phyloP scores from a whole-genome alignment of 2,888 invertebrate species.

The Himalopsyche japonica region DNA sequence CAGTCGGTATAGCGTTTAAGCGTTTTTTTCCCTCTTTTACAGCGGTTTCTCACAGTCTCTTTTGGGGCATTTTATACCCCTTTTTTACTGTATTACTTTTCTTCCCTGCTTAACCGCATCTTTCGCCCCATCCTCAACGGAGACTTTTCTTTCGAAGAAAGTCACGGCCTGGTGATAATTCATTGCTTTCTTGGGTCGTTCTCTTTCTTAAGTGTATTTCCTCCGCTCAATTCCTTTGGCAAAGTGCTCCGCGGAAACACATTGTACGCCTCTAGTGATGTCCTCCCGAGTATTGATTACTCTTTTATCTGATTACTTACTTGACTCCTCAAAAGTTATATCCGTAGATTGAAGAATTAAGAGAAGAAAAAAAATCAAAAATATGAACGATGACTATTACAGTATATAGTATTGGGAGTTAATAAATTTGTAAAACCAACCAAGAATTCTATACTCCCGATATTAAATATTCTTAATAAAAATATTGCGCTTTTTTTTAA shows the following conservation, averaged over 20 bases:
- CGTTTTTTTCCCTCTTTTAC: slow-evolving; percentile 32
- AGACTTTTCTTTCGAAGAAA: slow-evolving; percentile 36
- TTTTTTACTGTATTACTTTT: slow-evolving; percentile 36
- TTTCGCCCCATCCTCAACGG: slow-evolving; percentile 20
- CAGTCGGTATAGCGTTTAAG: slow-evolving; percentile 26
- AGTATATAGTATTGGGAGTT: no score
- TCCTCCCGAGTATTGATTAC: no score
- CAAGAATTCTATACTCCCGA: no score
- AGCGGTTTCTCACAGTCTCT: slow-evolving; percentile 34
- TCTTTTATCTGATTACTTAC: no score
- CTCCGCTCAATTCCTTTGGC: slow-evolving; percentile 40
- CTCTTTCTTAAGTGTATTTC: slow-evolving; percentile 39
- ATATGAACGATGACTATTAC: no score
- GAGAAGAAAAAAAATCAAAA: no score
- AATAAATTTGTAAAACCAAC: no score
- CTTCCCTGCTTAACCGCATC: slow-evolving; percentile 28
- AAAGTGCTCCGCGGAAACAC: slow-evolving; percentile 38
- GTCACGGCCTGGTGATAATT: slow-evolving; percentile 40
- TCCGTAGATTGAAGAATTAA: no score
- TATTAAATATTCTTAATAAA: no score
- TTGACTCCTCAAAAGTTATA: no score
- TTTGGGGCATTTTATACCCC: slow-evolving; percentile 34
- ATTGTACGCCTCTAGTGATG: slow-evolving; percentile 23
- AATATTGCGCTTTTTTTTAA: no score
- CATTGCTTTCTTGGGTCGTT: slow-evolving; percentile 39